phyloP scores from a whole-genome alignment of 2,113 vertebrate species.

The Stegostoma tigrinum region DNA sequence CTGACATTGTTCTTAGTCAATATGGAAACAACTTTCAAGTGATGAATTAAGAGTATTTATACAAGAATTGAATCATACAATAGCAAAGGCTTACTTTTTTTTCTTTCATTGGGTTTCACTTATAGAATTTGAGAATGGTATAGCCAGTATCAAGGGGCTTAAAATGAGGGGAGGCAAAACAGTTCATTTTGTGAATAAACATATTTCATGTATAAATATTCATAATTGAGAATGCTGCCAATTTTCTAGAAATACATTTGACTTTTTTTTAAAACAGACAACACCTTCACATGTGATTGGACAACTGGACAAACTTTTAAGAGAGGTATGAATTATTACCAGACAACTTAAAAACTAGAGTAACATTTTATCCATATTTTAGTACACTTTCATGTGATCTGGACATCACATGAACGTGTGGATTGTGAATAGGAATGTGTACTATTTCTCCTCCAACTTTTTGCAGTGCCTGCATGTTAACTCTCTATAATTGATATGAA shows the following conservation, averaged over 20 bases:
- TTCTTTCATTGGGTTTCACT: neutral
- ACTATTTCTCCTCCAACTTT: neutral
- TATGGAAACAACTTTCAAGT: neutral
- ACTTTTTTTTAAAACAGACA: conserved; percentile 60
- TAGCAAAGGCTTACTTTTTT: neutral
- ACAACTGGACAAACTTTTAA: conserved; percentile 87
- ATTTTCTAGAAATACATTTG: neutral
- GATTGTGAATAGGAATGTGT: neutral
- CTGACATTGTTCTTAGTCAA: neutral
- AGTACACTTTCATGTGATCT: no score
- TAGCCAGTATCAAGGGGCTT: neutral
- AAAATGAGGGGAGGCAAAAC: neutral
- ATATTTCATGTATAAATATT: neutral
- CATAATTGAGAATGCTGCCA: neutral
- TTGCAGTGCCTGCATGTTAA: neutral
- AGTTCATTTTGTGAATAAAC: neutral
- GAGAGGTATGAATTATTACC: conserved; percentile 68
- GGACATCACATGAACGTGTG: no score
- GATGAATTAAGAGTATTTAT: neutral
- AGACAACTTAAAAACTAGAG: neutral
- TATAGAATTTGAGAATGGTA: neutral
- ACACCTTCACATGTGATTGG: conserved; percentile 93
- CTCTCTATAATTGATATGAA: neutral
- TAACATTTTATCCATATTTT: neutral
- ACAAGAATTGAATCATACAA: neutral